Percentiles rank a stretch among this genome's conserved stretches.
phyloP scores from a whole-genome alignment of 2,113 vertebrate genomes.

The Siniperca chuatsi region DNA sequence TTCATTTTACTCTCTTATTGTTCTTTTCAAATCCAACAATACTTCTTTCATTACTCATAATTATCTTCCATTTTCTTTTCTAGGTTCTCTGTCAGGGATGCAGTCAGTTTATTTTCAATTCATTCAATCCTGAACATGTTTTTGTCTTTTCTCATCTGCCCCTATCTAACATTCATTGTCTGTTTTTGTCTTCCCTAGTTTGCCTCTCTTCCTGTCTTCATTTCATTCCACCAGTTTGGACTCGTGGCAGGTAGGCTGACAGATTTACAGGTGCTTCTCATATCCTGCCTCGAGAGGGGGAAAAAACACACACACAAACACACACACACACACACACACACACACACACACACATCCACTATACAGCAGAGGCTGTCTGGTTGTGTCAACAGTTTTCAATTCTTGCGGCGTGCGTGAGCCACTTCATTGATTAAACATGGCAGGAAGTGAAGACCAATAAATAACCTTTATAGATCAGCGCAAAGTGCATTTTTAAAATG shows the following conservation, averaged over 20 bases:
- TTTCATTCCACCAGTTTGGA: constrained; percentile 66
- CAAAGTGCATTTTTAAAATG: constrained; percentile 70
- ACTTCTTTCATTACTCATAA: not conserved
- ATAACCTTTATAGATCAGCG: constrained; percentile 66
- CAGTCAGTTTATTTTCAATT: constrained; percentile 3
- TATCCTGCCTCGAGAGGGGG: constrained; percentile 37
- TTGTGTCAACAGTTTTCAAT: constrained; percentile 74
- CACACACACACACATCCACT: not conserved
- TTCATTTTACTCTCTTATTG: not conserved
- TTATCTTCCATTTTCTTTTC: not conserved
- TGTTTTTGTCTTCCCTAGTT: constrained; percentile 11
- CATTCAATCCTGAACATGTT: not conserved
- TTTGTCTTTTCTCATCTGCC: not conserved
- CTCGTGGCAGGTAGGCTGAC: constrained; percentile 70
- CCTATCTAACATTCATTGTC: constrained; percentile 2
- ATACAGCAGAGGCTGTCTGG: constrained; percentile 42
- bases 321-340: constrained; percentile 3
- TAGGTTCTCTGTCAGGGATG: not conserved
- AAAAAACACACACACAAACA: not conserved
- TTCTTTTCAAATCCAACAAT: not conserved
- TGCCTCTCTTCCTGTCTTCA: constrained; percentile 29
- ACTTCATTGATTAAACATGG: constrained; percentile 79
- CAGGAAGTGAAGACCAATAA: constrained; percentile 75
- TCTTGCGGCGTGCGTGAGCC: constrained; percentile 55
- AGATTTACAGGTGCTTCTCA: constrained; percentile 78